Percentiles rank a stretch among this genome's conserved stretches.
These are phyloP conservation scores for Chrysochloris asiatica DNA, from an alignment of 2,113 vertebrate species.

Conservation along the genomic window DNA sequence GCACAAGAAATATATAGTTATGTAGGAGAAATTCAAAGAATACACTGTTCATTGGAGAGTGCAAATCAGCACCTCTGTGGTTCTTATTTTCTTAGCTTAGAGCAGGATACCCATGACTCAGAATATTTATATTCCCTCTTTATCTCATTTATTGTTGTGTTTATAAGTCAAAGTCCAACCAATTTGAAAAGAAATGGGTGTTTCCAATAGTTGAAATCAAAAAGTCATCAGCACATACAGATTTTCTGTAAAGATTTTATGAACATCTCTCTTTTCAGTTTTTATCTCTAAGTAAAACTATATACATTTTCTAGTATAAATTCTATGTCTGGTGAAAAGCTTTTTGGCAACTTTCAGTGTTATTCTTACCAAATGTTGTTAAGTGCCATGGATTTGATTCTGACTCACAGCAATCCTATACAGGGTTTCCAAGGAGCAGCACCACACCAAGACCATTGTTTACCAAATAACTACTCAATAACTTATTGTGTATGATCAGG, in stretches of 20 bases:
- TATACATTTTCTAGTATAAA: background rate
- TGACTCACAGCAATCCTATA: too few species aligned
- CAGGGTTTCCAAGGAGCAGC: too few species aligned
- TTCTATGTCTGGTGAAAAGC: background rate
- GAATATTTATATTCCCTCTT: background rate
- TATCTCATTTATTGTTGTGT: slow-evolving; percentile 18
- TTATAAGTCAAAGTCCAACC: background rate
- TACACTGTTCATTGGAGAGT: background rate
- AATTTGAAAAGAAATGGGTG: background rate
- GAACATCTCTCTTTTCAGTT: slow-evolving; percentile 2
- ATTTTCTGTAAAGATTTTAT: background rate
- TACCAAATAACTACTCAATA: too few species aligned
- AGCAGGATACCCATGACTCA: background rate
- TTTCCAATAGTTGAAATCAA: background rate
- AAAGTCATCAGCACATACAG: background rate
- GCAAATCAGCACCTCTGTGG: background rate
- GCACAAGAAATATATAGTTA: background rate
- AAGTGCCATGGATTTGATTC: too few species aligned
- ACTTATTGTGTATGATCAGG: slow-evolving; percentile 2
- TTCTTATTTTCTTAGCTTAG: slow-evolving; percentile 29
- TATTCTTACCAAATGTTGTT: slow-evolving; percentile 1
- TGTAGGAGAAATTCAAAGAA: slow-evolving; percentile 11
- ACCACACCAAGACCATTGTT: too few species aligned
- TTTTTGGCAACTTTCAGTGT: background rate
- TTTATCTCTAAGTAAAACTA: background rate